Evolutionary conservation across 2,888 invertebrate species (phyloP).

Genomic region (Camponotus fellah): DNA sequence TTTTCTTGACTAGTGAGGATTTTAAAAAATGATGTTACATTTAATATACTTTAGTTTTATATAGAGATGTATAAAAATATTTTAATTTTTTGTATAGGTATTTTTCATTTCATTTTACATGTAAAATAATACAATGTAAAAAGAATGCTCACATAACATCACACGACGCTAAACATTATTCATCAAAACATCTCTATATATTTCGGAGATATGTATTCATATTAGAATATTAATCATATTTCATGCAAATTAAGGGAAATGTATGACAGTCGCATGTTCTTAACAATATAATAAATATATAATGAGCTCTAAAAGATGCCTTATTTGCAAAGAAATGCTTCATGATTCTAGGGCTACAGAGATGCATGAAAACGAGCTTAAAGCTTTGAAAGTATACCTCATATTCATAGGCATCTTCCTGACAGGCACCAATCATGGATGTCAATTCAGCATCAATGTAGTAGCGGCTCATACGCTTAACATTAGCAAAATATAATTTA

Average conservation of each 20-base stretch:
- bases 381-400: constrained; percentile 80
- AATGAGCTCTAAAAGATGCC: constrained; percentile 34
- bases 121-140: not conserved
- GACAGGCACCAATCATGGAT: constrained; percentile 90
- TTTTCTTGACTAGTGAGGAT: not conserved
- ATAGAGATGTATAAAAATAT: constrained; percentile 5
- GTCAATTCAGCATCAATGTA: constrained; percentile 94
- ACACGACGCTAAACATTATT: not conserved
- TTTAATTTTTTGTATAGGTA: not conserved
- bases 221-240: not conserved
- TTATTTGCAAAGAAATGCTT: constrained; percentile 52
- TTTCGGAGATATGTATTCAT: not conserved
- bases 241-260: constrained; percentile 25
- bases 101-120: not conserved
- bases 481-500: constrained; percentile 80
- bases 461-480: constrained; percentile 93
- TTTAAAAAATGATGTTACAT: not conserved
- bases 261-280: constrained; percentile 41
- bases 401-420: constrained; percentile 87
- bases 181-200: not conserved
- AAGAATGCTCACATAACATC: not conserved
- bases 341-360: constrained; percentile 73
- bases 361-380: constrained; percentile 73
- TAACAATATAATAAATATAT: constrained; percentile 33
- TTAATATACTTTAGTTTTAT: not conserved